Conservation (phyloP, 2,888 invertebrate genomes). For the Drosophila peninsularis region DNA sequence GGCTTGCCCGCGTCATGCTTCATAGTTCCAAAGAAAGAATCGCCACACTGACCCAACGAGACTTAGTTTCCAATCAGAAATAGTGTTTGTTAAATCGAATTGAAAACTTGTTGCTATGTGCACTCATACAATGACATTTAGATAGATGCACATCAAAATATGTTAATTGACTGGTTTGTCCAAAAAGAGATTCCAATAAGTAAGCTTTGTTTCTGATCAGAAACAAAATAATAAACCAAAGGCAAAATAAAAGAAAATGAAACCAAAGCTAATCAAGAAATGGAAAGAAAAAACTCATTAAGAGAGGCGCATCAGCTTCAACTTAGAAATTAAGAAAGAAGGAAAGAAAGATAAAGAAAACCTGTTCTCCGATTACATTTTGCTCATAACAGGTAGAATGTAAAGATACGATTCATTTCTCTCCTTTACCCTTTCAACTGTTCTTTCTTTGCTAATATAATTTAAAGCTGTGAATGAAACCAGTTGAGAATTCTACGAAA, state of each 20-base stretch:
- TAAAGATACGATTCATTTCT: constrained; percentile 31
- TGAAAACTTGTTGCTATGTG: constrained; percentile 12
- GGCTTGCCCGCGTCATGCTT: constrained; percentile 31
- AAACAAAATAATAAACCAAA: background rate
- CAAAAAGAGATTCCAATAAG: background rate
- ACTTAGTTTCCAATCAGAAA: background rate
- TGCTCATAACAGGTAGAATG: constrained; percentile 43
- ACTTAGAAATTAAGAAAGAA: constrained; percentile 13
- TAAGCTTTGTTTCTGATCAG: too few relatives aligned
- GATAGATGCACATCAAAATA: background rate
- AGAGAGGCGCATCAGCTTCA: constrained; percentile 8
- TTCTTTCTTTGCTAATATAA: constrained; percentile 30
- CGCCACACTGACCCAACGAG: constrained; percentile 1
- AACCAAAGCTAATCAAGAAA: constrained; percentile 10
- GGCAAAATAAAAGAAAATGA: constrained; percentile 11
- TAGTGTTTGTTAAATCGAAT: background rate
- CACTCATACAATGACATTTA: background rate
- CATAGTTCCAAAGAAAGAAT: constrained; percentile 23
- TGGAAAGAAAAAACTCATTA: constrained; percentile 9
- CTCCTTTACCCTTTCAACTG: constrained; percentile 27
- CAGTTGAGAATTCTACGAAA: constrained; percentile 43
- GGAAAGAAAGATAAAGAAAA: constrained; percentile 12
- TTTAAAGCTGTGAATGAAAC: constrained; percentile 33
- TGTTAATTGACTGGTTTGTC: background rate
- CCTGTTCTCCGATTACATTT: constrained; percentile 41